phyloP scores from a whole-genome alignment of 1,140 invertebrate genomes.

The Zaprionus nigranus region DNA sequence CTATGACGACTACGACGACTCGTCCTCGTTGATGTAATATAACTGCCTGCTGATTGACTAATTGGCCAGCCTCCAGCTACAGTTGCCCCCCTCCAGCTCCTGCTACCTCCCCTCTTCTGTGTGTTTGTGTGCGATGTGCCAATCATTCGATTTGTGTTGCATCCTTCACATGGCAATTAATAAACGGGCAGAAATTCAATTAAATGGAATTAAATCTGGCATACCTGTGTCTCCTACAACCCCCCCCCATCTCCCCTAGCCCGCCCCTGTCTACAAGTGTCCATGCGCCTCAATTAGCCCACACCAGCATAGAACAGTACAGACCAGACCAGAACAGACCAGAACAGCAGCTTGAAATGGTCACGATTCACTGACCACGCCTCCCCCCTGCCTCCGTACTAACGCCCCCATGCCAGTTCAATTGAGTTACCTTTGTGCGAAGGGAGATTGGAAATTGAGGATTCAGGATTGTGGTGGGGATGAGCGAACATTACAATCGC shows the following conservation, averaged over 20 bases:
- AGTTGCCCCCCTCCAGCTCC: not conserved
- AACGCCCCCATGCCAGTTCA: not conserved
- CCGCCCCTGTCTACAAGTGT: slow-evolving; percentile 53
- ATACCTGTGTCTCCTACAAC: slow-evolving; percentile 18
- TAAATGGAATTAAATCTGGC: slow-evolving; percentile 74
- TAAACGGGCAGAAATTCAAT: slow-evolving; percentile 61
- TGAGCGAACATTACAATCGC: slow-evolving; percentile 28
- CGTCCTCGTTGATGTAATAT: slow-evolving; percentile 37
- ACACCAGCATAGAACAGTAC: not conserved
- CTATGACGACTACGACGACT: slow-evolving; percentile 3
- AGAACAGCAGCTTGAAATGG: slow-evolving; percentile 11
- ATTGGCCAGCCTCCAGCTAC: slow-evolving; percentile 47
- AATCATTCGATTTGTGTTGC: slow-evolving; percentile 45
- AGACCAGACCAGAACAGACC: slow-evolving; percentile 1
- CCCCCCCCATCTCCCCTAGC: slow-evolving; percentile 10
- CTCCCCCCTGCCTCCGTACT: not conserved
- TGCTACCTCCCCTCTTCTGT: not conserved
- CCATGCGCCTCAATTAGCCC: slow-evolving; percentile 53
- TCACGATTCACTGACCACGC: slow-evolving; percentile 18
- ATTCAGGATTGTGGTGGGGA: not conserved
- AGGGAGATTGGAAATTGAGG: not conserved
- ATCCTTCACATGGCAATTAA: slow-evolving; percentile 48
- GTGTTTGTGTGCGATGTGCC: slow-evolving; percentile 12
- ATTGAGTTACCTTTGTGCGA: slow-evolving; percentile 25
- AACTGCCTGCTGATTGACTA: slow-evolving; percentile 70